Conservation (phyloP, 2,113 vertebrate species). For the Leptosomus discolor region DNA sequence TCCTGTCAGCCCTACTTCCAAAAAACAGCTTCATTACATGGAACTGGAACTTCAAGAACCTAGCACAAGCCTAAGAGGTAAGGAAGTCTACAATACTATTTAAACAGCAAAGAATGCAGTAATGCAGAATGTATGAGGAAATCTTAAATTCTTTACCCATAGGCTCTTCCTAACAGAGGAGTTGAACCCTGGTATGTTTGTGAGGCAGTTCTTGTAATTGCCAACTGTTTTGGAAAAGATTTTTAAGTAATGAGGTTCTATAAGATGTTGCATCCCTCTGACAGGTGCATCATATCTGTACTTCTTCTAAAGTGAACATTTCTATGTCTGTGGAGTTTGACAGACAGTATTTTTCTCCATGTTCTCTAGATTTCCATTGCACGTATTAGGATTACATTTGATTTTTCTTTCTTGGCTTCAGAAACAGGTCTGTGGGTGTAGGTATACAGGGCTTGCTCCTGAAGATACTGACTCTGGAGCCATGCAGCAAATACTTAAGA, state of each 20-base stretch:
- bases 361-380: neutral
- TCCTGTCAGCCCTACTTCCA: conserved; percentile 79
- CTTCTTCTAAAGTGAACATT: neutral
- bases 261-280: neutral
- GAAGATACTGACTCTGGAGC: neutral
- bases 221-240: neutral
- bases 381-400: neutral
- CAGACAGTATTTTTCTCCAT: conserved; percentile 1
- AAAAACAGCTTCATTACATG: conserved; percentile 82
- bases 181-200: neutral
- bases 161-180: neutral
- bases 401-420: neutral
- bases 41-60: conserved; percentile 81
- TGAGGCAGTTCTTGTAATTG: neutral
- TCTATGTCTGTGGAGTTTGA: neutral
- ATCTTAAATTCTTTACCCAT: neutral
- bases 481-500: neutral
- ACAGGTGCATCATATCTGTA: neutral
- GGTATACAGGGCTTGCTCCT: neutral
- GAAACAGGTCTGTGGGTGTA: neutral
- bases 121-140: neutral
- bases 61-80: conserved; percentile 77
- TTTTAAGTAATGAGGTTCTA: neutral
- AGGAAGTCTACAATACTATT: neutral
- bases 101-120: neutral